Base-by-base conservation (phyloP, 1,140 invertebrate species). In the Drosophila oshimai region DNA sequence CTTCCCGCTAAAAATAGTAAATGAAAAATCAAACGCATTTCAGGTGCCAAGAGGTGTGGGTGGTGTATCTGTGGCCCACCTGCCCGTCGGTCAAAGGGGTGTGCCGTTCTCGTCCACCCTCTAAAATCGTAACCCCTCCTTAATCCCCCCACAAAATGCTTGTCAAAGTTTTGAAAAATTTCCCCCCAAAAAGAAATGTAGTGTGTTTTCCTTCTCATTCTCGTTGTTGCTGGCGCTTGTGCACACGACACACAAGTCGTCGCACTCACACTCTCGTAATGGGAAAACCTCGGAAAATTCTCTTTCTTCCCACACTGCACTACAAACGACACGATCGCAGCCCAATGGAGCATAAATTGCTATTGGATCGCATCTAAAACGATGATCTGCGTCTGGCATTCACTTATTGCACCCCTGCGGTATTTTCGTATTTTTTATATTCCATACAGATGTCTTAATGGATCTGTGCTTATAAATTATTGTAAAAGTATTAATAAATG, bases 231-330 rank as follows among this genome's bases (percentile, higher is more conserved):
- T 64, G 75, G 81, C 81, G 80, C 81, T 86, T 86, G 46, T 86
- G 80, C 80, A 86, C 80, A 86, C 80, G 80, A 86, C 80, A 84
- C 80, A 84, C 80, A 84, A 84, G 67, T 64, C 49, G 37, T 36
- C 62, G 42, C 55, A 73, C 34, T 45, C 45, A 28, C 29, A 60
- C 18, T 33, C 17, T 18, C 44, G 49, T 5, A 28, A 37, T 29
- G 37, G 24, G 41, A 54, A 54, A 65, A 24, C 18, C 49, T 42
- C 26, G 46, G 15, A 62, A 57, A 62, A 28, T 20, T 49, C 37
- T 41, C 12, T 53, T 51, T 7, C 58, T 44, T 37, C 33, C 29
- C 45, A 73, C 73, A 50, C 67, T 71, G 54, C 51, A 24, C 51
- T 28, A 55, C 75, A 73, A 46, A 29, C 44, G 29, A 53, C 37